A percentile compares a stretch with the other conserved stretches of the same genome.
Evolutionary conservation across 1,140 invertebrate genomes (phyloP).

Genomic region (Neodiprion lecontei): DNA sequence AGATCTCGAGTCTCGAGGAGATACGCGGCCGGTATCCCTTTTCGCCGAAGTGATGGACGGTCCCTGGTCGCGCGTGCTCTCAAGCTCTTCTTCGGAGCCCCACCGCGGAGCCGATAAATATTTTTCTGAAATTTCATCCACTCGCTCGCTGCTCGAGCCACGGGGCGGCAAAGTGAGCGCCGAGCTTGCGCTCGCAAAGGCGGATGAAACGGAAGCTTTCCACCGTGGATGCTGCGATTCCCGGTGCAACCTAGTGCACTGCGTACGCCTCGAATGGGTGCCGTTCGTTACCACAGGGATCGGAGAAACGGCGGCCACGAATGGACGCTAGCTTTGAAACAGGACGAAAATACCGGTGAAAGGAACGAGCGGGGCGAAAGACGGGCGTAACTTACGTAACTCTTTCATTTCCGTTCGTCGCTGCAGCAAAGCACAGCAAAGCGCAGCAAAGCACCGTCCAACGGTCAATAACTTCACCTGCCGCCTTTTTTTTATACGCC

Average conservation of each 20-base stretch:
- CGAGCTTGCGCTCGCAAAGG: not conserved
- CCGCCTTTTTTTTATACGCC: no score
- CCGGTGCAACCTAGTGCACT: not conserved
- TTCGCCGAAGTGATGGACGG: no score
- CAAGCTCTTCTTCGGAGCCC: no score
- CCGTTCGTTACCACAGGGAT: not conserved
- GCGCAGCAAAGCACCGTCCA: not conserved
- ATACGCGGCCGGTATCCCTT: no score
- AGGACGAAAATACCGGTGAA: not conserved
- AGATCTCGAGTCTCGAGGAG: no score
- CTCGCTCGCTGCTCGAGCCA: no score
- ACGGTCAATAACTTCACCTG: not conserved
- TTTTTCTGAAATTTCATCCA: no score
- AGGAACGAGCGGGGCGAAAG: not conserved
- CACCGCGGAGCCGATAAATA: no score
- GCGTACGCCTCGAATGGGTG: not conserved
- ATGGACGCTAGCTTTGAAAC: not conserved
- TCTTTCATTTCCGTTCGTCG: constrained; percentile 1
- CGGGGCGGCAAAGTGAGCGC: no score
- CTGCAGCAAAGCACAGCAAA: not conserved
- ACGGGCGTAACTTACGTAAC: not conserved
- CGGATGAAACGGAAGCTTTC: not conserved
- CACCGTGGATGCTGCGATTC: not conserved
- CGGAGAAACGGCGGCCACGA: not conserved
- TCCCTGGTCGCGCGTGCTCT: no score